phyloP scores from a whole-genome alignment of 2,888 invertebrate species.

The Pterobdella sp. region DNA sequence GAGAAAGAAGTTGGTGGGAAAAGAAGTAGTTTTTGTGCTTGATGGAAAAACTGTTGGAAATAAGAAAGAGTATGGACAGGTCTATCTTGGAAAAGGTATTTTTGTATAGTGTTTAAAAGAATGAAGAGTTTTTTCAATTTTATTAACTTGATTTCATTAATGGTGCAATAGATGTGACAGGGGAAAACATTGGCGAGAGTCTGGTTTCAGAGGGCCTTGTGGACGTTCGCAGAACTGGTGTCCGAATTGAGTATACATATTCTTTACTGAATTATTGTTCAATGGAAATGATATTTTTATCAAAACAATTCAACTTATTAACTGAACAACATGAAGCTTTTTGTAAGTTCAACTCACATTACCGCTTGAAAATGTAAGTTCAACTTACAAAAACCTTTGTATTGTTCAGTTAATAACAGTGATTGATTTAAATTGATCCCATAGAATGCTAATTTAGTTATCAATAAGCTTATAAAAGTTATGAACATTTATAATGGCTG shows the following conservation, averaged over 20 bases:
- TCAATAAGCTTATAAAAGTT: no score
- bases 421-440: no score
- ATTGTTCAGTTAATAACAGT: no score
- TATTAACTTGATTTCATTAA: not conserved
- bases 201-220: constrained; percentile 82
- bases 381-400: no score
- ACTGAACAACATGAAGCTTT: no score
- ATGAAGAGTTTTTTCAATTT: constrained; percentile 4
- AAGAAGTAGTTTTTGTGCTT: constrained; percentile 73
- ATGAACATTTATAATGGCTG: no score
- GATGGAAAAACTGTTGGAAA: constrained; percentile 68
- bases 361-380: no score
- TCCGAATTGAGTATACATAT: constrained; percentile 52
- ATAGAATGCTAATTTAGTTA: no score
- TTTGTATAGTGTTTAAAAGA: constrained; percentile 5
- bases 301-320: not conserved
- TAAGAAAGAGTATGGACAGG: constrained; percentile 76
- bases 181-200: constrained; percentile 79
- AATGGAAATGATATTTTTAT: not conserved
- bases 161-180: constrained; percentile 57
- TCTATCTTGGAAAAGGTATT: constrained; percentile 75
- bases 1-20: constrained; percentile 85
- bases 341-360: no score
- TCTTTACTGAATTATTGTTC: not conserved
- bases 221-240: constrained; percentile 58